phyloP scores from a whole-genome alignment of 2,797 vertebrate species.

The Bryconaethiops microstoma region DNA sequence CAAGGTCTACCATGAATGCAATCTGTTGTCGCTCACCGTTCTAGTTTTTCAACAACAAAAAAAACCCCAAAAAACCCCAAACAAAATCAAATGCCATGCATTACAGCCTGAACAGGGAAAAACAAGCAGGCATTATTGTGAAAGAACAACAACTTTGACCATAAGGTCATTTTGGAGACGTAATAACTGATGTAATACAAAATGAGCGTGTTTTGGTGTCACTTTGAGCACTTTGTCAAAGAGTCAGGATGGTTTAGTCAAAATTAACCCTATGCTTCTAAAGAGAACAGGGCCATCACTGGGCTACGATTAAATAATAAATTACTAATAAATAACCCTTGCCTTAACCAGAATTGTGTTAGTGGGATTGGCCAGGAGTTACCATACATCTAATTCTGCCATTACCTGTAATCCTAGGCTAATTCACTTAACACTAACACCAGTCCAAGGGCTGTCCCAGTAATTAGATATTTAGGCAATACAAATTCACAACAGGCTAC shows the following conservation, averaged over 20 bases:
- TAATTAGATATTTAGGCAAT: not conserved
- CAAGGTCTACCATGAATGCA: conserved; percentile 57
- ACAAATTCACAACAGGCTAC: not conserved
- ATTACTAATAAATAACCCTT: not conserved
- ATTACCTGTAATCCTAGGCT: not conserved
- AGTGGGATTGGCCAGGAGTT: not conserved
- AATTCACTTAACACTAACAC: not conserved
- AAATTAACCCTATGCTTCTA: not conserved
- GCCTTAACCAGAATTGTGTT: not conserved
- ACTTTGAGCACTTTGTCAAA: not conserved
- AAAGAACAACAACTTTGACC: not conserved
- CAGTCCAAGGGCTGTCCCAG: not conserved
- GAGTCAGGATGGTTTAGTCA: not conserved
- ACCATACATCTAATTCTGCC: not conserved
- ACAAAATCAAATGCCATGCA: not conserved
- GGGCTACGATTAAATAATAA: not conserved
- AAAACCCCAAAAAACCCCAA: no score
- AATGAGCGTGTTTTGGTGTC: no score
- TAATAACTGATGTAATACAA: not conserved
- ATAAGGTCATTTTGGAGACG: no score
- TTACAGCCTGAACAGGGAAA: not conserved
- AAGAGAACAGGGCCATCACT: not conserved
- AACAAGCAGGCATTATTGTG: not conserved
- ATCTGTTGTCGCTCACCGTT: conserved; percentile 57
- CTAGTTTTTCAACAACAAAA: conserved; percentile 17